These are phyloP conservation scores for Aethes cnicana DNA, from an alignment of 2,888 invertebrate species.

Conservation along the genomic window DNA sequence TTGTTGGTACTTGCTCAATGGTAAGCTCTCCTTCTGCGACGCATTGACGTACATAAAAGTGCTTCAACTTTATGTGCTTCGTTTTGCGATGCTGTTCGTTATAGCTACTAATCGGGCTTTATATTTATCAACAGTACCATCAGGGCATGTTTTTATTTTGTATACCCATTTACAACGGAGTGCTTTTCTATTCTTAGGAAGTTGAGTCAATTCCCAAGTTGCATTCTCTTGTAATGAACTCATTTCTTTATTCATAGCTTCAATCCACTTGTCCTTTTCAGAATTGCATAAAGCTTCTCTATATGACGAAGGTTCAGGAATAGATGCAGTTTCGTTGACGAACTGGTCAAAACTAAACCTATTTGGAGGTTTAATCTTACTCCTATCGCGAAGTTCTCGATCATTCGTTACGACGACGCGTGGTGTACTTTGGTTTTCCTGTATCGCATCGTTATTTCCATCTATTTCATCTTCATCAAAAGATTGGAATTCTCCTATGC, in stretches of 20 bases:
- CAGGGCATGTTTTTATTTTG: slow-evolving; percentile 34
- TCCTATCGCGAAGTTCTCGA: slow-evolving; percentile 6
- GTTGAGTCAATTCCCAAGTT: slow-evolving; percentile 37
- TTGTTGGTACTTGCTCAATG: too few relatives aligned
- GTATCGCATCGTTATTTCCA: background rate
- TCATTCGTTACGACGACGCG: too few relatives aligned
- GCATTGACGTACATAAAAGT: too few relatives aligned
- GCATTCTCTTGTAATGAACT: slow-evolving; percentile 36
- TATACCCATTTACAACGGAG: slow-evolving; percentile 35
- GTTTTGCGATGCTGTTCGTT: too few relatives aligned
- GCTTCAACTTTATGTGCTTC: too few relatives aligned
- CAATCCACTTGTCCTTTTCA: slow-evolving; percentile 30
- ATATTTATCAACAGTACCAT: slow-evolving; percentile 33
- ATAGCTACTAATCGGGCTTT: slow-evolving; percentile 35
- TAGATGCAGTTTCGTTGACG: too few relatives aligned
- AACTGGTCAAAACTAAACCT: too few relatives aligned
- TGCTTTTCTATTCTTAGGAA: slow-evolving; percentile 34
- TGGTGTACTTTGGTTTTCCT: too few relatives aligned
- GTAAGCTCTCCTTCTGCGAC: slow-evolving; percentile 36
- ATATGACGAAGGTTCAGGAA: slow-evolving; percentile 4
- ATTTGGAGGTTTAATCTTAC: background rate
- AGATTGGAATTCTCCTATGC: too few relatives aligned
- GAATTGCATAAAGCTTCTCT: slow-evolving; percentile 21
- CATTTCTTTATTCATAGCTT: slow-evolving; percentile 40
- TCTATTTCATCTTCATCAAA: background rate